Evolutionary conservation across 35 echinoderm and acorn worm species (phyloP), one percentile per base, ranked within the genome.

Genomic region (Chiridota heheva): DNA sequence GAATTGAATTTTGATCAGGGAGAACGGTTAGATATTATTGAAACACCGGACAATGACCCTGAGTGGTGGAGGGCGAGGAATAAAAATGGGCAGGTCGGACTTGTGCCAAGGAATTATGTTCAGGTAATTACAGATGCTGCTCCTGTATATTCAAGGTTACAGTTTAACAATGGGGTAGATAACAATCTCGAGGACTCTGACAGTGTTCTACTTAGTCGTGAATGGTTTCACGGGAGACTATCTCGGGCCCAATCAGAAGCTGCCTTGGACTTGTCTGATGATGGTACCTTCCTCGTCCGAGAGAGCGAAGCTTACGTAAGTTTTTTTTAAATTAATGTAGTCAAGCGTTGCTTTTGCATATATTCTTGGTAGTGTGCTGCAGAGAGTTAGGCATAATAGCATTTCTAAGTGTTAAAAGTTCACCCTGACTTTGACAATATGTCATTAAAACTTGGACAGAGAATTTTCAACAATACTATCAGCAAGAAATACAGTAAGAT

Each of bases 41-140:
- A 87, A 71, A 87, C 79, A 51, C 89, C 95, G 1, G 90, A 91
- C 20, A 87, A 98, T 59, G 95, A 91, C 64, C 89, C 84, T 0
- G 95, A 98, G 24, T 98, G 95, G 95, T 98, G 95, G 95, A 73
- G 77, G 69, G 95, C 95, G 4, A 51, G 95, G n/a, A 98, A 98
- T 48, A 88, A 84, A 16, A 36, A 76, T 0, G 95, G 89, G 4
- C 24, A 85, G 27, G 42, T 77, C 1, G 89, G 95, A 31, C 85
- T 98, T 18, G 95, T 98, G 42, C 95, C 95, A 37, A 87, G 82
- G 65, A 91, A 91, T 53, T 98, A 98, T 85, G 82, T 96, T 48
- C 67, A 96, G 58, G 85, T 81, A 58, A 46, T 91, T 44, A 41
- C 75, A 13, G 71, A 88, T 58, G 81, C 85, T 12, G 73, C 69